A percentile compares a stretch with the other conserved stretches of the same genome.
These are phyloP conservation scores for Xiphophorus hellerii DNA, from an alignment of 2,113 vertebrate species.

Conservation along the genomic window DNA sequence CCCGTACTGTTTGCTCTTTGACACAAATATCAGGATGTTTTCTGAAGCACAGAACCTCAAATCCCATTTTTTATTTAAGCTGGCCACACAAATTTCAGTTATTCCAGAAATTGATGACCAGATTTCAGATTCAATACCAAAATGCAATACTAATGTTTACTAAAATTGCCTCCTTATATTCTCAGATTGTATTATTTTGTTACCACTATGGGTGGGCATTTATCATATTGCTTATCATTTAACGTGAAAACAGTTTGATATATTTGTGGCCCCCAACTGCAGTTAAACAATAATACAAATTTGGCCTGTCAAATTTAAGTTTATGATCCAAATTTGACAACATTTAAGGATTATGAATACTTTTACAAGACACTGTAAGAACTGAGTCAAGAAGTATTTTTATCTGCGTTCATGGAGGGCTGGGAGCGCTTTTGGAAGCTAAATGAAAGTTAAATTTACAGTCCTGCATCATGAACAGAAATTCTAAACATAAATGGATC, in stretches of 20 bases:
- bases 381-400: background rate
- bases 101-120: background rate
- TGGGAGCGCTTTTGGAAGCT: background rate
- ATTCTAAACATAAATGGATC: background rate
- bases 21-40: too few relatives aligned
- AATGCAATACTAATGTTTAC: background rate
- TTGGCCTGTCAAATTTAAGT: background rate
- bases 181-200: background rate
- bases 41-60: background rate
- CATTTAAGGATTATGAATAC: background rate
- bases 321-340: background rate
- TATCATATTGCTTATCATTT: too few relatives aligned
- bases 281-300: too few relatives aligned
- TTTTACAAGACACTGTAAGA: background rate
- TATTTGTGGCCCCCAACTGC: too few relatives aligned
- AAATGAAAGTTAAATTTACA: background rate
- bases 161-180: background rate
- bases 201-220: background rate
- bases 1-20: too few relatives aligned
- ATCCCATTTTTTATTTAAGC: background rate
- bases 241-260: too few relatives aligned
- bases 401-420: background rate
- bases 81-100: background rate
- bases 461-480: background rate
- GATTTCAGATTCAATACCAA: background rate